Evolutionary conservation across 2,113 vertebrate genomes (phyloP), one percentile per base, ranked within the genome.

Genomic region (Aix galericulata): DNA sequence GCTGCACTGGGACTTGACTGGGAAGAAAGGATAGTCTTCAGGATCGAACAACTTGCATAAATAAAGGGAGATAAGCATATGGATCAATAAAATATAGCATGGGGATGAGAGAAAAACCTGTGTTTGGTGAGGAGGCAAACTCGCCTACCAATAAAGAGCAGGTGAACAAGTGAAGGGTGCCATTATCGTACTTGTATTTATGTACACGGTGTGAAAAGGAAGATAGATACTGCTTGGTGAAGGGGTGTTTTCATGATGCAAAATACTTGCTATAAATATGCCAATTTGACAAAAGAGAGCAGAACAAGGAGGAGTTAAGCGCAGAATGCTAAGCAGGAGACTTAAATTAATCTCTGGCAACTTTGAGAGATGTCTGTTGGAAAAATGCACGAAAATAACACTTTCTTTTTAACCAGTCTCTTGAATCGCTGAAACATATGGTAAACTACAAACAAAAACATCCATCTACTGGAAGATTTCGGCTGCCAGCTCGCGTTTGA

Each of bases 221-320:
- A 52, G 23, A 55, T 83, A 59, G 38, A 79, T 82, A 22, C 50
- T 94, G 29, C 38, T 91, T 88, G 16, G 73, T 82, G 66, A 73
- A 91, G 89, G 58, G 32, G 18, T 66, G 92, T 93, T 93, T 86
- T 89, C 44, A 0, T 78, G 48, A 46, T 88, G 86, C 36, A 60
- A 84, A 93, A 85, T 66, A n/a, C 80, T 92, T 89, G 69, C 83
- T 93, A 73, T 89, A 93, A 96, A 95, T 86, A 85, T 73, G 58
- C 53, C 66, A 78, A n/a, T 91, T 78, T 82, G 86, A 94, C 86
- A 82, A 93, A 96, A 91, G 83, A 38, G 75, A 91, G 7, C 53
- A 82, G 27, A 66, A 83, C 0, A 2, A 74, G 32, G 66, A 82
- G 36, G 32, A 86, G 21, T 88, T 90, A 92, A 90, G 88, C 52